These are phyloP conservation scores for Drosophila guanche DNA, from an alignment of 1,140 invertebrate species.

Conservation along the genomic window DNA sequence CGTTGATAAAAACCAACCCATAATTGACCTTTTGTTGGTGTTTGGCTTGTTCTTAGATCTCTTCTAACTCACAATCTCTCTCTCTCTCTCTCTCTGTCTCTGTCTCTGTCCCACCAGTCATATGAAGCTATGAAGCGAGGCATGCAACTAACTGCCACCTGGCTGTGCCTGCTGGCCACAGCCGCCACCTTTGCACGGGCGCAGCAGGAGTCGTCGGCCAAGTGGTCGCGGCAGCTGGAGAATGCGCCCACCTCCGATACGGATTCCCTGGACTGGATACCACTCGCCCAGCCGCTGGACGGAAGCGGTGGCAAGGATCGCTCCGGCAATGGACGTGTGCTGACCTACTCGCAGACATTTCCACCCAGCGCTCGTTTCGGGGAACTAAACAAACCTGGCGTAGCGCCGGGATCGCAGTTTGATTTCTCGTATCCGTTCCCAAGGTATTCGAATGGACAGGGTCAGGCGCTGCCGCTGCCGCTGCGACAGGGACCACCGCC, in stretches of 20 bases:
- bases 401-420: slow-evolving; percentile 41
- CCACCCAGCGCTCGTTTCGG: slow-evolving; percentile 72
- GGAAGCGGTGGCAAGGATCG: slow-evolving; percentile 68
- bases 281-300: slow-evolving; percentile 70
- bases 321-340: slow-evolving; percentile 71
- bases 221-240: slow-evolving; percentile 80
- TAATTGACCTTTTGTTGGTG: no score
- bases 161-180: slow-evolving; percentile 57
- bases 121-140: slow-evolving; percentile 65
- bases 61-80: not conserved
- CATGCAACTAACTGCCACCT: slow-evolving; percentile 64
- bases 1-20: no score
- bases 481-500: slow-evolving; percentile 50
- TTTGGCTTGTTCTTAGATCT: not conserved
- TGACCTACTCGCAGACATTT: slow-evolving; percentile 80
- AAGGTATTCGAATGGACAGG: slow-evolving; percentile 48
- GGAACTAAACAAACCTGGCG: slow-evolving; percentile 57
- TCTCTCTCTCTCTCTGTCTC: not conserved
- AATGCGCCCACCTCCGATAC: slow-evolving; percentile 48
- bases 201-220: slow-evolving; percentile 60
- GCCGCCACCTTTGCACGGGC: slow-evolving; percentile 33
- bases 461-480: slow-evolving; percentile 55
- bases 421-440: slow-evolving; percentile 78
- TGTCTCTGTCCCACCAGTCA: slow-evolving; percentile 44
- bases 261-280: slow-evolving; percentile 75